Conservation (phyloP, 2,113 vertebrate genomes). For the Phoxinus phoxinus region DNA sequence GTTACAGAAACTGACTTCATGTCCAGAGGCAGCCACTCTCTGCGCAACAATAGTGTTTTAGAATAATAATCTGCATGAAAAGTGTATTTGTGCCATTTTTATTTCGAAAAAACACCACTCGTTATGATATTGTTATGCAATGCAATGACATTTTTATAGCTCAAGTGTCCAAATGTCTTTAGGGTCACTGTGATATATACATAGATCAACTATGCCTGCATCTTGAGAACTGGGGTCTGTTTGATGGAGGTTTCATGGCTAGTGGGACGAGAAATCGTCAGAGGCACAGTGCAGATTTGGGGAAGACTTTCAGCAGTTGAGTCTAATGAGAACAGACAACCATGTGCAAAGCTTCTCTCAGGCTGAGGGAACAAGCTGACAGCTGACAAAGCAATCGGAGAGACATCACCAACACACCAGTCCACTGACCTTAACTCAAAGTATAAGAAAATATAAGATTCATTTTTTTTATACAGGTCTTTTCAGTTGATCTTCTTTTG, state of each 20-base stretch:
- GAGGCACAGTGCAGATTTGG: slow-evolving; percentile 1
- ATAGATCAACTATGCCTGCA: not conserved
- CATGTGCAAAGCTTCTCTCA: slow-evolving; percentile 39
- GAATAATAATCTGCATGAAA: too few species aligned
- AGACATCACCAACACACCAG: slow-evolving; percentile 18
- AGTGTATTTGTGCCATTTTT: too few species aligned
- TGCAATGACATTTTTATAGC: not conserved
- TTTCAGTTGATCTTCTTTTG: not conserved
- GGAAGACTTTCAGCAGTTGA: slow-evolving; percentile 32
- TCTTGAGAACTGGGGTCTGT: slow-evolving; percentile 1
- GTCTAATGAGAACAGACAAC: slow-evolving; percentile 24
- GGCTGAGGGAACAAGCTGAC: slow-evolving; percentile 22
- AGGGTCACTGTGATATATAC: not conserved
- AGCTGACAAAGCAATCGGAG: slow-evolving; percentile 17
- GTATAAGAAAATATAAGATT: not conserved
- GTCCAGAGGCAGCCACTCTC: not conserved
- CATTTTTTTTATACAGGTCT: not conserved
- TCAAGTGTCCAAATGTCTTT: not conserved
- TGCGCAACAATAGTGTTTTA: not conserved
- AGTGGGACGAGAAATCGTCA: not conserved
- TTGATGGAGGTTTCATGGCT: not conserved
- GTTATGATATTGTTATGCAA: not conserved
- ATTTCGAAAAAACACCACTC: not conserved
- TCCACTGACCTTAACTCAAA: slow-evolving; percentile 18
- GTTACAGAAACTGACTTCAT: not conserved